phyloP scores from a whole-genome alignment of 2,113 vertebrate genomes.

The Xenopus laevis region DNA sequence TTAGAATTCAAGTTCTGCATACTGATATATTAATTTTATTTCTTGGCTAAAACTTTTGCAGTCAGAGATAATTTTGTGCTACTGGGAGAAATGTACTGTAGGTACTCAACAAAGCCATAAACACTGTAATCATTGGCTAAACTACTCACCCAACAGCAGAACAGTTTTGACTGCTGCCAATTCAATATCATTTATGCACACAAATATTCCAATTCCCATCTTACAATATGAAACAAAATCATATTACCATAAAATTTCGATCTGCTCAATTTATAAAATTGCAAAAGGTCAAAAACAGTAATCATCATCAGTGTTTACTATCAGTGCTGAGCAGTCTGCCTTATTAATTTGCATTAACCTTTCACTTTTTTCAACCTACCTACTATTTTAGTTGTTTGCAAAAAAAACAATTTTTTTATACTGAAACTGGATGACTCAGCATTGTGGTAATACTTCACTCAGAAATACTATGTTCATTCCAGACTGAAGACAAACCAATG shows the following conservation, averaged over 20 bases:
- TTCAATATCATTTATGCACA: conserved; percentile 16
- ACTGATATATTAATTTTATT: too few species aligned
- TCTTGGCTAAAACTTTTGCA: too few species aligned
- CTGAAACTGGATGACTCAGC: conserved; percentile 31
- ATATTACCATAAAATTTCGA: conserved; percentile 9
- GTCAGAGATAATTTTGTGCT: too few species aligned
- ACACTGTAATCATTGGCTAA: background rate
- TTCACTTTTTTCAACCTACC: background rate
- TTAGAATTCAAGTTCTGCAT: too few species aligned
- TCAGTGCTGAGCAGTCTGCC: conserved; percentile 17
- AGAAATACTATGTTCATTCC: conserved; percentile 35
- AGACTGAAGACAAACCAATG: conserved; percentile 39
- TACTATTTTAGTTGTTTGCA: conserved; percentile 21
- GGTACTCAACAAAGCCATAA: background rate
- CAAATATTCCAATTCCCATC: conserved; percentile 9
- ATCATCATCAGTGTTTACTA: conserved; percentile 23
- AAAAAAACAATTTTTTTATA: conserved; percentile 3
- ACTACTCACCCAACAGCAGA: background rate
- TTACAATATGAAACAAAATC: conserved; percentile 17
- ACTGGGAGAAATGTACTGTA: too few species aligned
- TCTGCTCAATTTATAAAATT: conserved; percentile 11
- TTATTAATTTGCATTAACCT: conserved; percentile 31
- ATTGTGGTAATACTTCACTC: conserved; percentile 36
- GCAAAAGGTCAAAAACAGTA: conserved; percentile 11
- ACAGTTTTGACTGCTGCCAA: background rate